Evolutionary conservation across 2,888 invertebrate species (phyloP).

Genomic region (Lasioglossum marginatum): DNA sequence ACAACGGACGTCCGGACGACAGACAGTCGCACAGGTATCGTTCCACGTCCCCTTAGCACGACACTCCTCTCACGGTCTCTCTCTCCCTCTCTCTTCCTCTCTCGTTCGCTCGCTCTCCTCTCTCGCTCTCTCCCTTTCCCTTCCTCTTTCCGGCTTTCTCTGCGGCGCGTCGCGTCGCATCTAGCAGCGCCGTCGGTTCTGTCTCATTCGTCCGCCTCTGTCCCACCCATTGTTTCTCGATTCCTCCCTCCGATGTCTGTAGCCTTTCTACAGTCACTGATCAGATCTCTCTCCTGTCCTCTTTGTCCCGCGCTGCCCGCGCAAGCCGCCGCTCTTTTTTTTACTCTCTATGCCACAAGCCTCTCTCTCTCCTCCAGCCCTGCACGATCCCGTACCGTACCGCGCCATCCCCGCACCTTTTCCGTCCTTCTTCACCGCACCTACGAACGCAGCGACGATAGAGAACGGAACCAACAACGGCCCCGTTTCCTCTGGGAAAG

Average conservation of each 20-base stretch:
- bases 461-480: slow-evolving; percentile 57
- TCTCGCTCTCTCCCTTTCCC: slow-evolving; percentile 15
- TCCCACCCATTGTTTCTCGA: slow-evolving; percentile 51
- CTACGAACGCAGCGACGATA: slow-evolving; percentile 9
- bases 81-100: slow-evolving; percentile 27
- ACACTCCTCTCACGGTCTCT: slow-evolving; percentile 63
- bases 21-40: slow-evolving; percentile 84
- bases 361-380: slow-evolving; percentile 12
- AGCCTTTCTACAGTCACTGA: slow-evolving; percentile 57
- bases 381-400: not conserved
- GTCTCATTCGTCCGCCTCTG: slow-evolving; percentile 46
- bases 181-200: slow-evolving; percentile 15
- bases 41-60: slow-evolving; percentile 77
- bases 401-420: slow-evolving; percentile 27
- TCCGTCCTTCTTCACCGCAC: not conserved
- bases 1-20: slow-evolving; percentile 84
- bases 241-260: slow-evolving; percentile 54
- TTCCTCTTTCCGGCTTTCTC: slow-evolving; percentile 35
- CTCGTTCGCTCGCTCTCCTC: slow-evolving; percentile 31
- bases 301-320: slow-evolving; percentile 41
- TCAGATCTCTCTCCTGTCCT: slow-evolving; percentile 60
- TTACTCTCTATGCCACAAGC: not conserved
- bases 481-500: slow-evolving; percentile 76
- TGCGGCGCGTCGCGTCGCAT: slow-evolving; percentile 9
- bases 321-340: not conserved